phyloP scores from a whole-genome alignment of 2,113 vertebrate species.

The Raphicerus campestris region DNA sequence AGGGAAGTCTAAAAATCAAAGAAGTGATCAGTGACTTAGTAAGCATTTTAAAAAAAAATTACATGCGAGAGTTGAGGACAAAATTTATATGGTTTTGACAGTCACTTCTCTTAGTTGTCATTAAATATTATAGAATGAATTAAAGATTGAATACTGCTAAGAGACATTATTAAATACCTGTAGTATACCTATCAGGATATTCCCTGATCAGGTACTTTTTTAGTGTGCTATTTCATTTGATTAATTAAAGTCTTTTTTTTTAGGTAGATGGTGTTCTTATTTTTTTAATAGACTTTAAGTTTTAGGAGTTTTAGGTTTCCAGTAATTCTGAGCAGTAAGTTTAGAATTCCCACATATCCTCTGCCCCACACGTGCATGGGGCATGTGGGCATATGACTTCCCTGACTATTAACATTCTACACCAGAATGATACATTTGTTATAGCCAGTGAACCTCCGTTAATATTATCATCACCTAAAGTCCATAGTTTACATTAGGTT shows the following conservation, averaged over 20 bases:
- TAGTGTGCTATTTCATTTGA: neutral
- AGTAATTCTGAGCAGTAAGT: neutral
- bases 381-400: neutral
- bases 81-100: neutral
- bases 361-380: neutral
- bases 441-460: neutral
- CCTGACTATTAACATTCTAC: neutral
- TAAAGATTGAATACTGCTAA: neutral
- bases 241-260: neutral
- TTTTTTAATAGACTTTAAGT: neutral
- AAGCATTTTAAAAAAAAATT: neutral
- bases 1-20: constrained; percentile 11
- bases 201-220: neutral
- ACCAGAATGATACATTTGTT: neutral
- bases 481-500: neutral
- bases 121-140: constrained; percentile 32
- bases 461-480: neutral
- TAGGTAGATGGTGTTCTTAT: neutral
- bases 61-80: neutral
- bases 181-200: neutral
- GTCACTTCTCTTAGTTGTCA: neutral
- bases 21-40: neutral
- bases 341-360: neutral
- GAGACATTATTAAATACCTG: neutral
- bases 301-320: neutral